These are phyloP conservation scores for Rhabdomys pumilio DNA, from an alignment of 2,797 vertebrate species.

Conservation along the genomic window DNA sequence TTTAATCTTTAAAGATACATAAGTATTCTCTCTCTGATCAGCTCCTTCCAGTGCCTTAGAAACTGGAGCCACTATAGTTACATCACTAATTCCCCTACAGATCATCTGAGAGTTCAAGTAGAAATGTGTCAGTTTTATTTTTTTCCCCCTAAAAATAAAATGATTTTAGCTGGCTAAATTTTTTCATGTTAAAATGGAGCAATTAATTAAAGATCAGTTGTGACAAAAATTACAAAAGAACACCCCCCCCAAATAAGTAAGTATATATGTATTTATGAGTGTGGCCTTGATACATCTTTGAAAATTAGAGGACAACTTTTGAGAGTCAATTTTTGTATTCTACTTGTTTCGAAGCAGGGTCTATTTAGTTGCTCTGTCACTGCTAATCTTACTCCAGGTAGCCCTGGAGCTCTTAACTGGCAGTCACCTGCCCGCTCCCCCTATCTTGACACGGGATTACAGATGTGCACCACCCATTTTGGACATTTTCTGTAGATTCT, in stretches of 20 bases:
- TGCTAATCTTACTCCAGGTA: not conserved
- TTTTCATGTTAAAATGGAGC: not conserved
- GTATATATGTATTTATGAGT: not conserved
- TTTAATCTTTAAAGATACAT: not conserved
- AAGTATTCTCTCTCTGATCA: constrained; percentile 64
- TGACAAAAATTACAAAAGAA: not conserved
- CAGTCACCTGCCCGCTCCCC: not conserved
- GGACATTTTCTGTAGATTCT: not conserved
- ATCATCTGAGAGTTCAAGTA: constrained; percentile 77
- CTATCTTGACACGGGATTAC: not conserved
- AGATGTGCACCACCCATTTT: not conserved
- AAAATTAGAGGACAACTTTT: not conserved
- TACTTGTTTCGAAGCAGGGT: not conserved
- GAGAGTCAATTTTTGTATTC: not conserved
- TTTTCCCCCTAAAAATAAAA: constrained; percentile 67
- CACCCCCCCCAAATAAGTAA: not conserved
- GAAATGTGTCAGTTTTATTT: constrained; percentile 79
- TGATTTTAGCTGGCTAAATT: constrained; percentile 79
- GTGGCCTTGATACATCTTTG: not conserved
- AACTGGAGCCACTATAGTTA: constrained; percentile 80
- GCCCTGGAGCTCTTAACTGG: not conserved
- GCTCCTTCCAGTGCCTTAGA: constrained; percentile 78
- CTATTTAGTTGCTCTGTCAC: not conserved
- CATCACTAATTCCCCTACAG: constrained; percentile 83
- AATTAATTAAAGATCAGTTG: not conserved